These are phyloP conservation scores for Diarsia dahlii DNA, from an alignment of 2,888 invertebrate species.

Conservation along the genomic window DNA sequence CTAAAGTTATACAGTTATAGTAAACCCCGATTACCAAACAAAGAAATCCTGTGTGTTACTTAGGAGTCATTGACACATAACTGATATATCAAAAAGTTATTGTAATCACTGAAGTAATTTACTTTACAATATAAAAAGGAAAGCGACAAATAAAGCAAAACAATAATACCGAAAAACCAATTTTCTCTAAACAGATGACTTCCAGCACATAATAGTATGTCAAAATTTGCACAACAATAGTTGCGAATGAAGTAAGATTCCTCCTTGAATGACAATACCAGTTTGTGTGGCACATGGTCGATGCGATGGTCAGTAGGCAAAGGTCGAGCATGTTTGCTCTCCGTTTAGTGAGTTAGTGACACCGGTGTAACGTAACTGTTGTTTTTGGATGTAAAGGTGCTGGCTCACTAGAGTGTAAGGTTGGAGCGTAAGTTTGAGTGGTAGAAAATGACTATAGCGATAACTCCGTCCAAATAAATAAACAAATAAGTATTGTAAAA, in stretches of 20 bases:
- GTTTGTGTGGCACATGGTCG: slow-evolving; percentile 37
- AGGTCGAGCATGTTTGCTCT: slow-evolving; percentile 62
- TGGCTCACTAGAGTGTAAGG: slow-evolving; percentile 21
- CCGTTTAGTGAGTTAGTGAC: slow-evolving; percentile 58
- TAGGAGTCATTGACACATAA: neutral
- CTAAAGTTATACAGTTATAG: no score
- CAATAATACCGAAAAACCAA: neutral
- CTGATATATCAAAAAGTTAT: neutral
- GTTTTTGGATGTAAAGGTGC: slow-evolving; percentile 39
- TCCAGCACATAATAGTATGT: slow-evolving; percentile 8
- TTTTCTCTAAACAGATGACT: slow-evolving; percentile 3
- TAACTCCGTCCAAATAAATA: neutral
- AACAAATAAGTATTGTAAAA: neutral
- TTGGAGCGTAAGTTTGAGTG: neutral
- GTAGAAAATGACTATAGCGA: neutral
- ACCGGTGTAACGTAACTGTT: slow-evolving; percentile 30
- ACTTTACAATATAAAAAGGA: no score
- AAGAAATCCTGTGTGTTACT: neutral
- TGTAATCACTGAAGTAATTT: no score
- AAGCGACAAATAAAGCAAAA: neutral
- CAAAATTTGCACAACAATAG: slow-evolving; percentile 21
- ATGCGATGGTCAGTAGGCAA: slow-evolving; percentile 56
- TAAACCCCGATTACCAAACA: neutral
- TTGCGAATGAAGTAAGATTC: slow-evolving; percentile 18
- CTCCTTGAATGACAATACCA: slow-evolving; percentile 52